Conservation (phyloP, 1,140 invertebrate genomes). For the Neotoxoptera formosana region DNA sequence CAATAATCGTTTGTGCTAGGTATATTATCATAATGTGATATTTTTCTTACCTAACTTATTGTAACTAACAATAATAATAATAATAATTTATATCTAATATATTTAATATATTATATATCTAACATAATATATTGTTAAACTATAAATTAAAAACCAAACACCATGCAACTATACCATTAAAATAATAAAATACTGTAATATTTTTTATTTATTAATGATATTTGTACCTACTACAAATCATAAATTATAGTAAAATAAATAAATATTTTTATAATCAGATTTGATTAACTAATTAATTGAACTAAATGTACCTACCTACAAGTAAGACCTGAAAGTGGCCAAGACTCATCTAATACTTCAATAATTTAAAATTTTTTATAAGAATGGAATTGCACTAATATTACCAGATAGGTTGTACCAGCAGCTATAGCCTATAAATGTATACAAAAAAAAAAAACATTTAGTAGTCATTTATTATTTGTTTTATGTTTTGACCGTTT, state of each 20-base stretch:
- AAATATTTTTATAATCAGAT: neutral
- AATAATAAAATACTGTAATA: neutral
- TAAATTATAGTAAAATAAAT: neutral
- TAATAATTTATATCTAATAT: no score
- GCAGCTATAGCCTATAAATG: slow-evolving; percentile 39
- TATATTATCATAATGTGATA: no score
- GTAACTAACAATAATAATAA: no score
- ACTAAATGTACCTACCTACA: neutral
- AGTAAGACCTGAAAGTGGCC: neutral
- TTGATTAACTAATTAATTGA: neutral
- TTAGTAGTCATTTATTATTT: neutral
- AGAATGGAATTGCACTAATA: slow-evolving; percentile 41
- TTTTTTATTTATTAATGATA: neutral
- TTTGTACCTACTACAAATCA: neutral
- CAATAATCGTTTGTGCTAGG: no score
- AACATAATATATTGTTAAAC: no score
- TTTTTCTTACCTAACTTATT: no score
- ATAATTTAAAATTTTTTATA: slow-evolving; percentile 12
- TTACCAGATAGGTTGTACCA: slow-evolving; percentile 41
- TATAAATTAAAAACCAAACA: no score
- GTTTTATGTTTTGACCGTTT: neutral
- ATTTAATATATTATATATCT: no score
- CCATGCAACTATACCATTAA: neutral
- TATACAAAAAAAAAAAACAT: neutral
- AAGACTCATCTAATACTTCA: neutral